phyloP scores from a whole-genome alignment of 1,140 invertebrate species.

The Pteromalus puparum region DNA sequence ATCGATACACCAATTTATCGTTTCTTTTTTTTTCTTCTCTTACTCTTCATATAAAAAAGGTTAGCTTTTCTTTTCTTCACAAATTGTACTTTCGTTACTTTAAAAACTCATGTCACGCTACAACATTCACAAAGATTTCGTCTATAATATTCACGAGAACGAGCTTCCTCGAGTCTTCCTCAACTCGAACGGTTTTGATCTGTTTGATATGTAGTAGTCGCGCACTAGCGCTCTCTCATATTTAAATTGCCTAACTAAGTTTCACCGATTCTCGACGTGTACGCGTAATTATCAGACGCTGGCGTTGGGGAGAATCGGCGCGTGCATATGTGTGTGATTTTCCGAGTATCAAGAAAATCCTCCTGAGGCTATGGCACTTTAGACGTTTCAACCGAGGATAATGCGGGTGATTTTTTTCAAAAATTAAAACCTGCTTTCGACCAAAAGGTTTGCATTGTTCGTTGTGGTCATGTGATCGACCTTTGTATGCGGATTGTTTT shows the following conservation, averaged over 20 bases:
- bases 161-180: constrained; percentile 52
- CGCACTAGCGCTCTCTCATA: constrained; percentile 31
- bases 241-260: constrained; percentile 51
- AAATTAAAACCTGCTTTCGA: constrained; percentile 41
- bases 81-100: constrained; percentile 30
- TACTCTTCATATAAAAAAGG: background rate
- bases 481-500: background rate
- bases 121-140: constrained; percentile 34
- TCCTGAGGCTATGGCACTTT: constrained; percentile 51
- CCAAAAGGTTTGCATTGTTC: constrained; percentile 16
- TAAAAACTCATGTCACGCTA: constrained; percentile 29
- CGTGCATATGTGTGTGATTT: constrained; percentile 35
- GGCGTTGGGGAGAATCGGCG: background rate
- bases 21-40: background rate
- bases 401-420: constrained; percentile 29
- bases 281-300: too few species aligned
- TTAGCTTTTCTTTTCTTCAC: background rate
- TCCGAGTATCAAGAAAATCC: constrained; percentile 44
- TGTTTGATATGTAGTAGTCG: constrained; percentile 50
- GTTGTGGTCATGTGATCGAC: constrained; percentile 45
- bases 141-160: constrained; percentile 33
- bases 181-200: constrained; percentile 39
- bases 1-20: constrained; percentile 28
- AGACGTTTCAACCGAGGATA: constrained; percentile 26
- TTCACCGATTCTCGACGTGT: constrained; percentile 1